phyloP scores from a whole-genome alignment of 1,140 invertebrate genomes.

The Muscidifurax raptorellus region DNA sequence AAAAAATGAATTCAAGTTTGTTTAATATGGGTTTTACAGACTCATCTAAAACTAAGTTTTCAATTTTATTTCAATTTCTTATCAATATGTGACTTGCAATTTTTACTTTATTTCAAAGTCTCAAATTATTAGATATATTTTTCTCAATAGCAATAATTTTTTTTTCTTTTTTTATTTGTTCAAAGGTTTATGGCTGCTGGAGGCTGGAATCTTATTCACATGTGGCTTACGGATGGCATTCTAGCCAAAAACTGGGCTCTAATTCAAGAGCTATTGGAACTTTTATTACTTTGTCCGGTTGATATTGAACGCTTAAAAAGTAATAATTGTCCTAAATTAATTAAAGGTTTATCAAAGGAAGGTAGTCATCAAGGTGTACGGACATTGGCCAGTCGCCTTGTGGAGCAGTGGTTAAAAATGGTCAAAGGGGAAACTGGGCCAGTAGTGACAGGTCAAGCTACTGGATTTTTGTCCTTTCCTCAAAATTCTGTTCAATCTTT shows the following conservation, averaged over 20 bases:
- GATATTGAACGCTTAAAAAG: constrained; percentile 92
- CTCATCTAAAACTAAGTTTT: too few species aligned
- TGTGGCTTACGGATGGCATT: constrained; percentile 92
- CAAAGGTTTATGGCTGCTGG: constrained; percentile 90
- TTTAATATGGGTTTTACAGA: too few species aligned
- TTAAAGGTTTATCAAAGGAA: constrained; percentile 91
- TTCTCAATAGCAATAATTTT: constrained; percentile 2
- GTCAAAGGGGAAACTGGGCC: constrained; percentile 81
- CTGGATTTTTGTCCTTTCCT: constrained; percentile 44
- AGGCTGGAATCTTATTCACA: constrained; percentile 92
- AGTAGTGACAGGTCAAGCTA: constrained; percentile 7
- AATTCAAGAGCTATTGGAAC: constrained; percentile 88
- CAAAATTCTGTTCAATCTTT: constrained; percentile 33
- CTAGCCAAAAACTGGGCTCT: constrained; percentile 89
- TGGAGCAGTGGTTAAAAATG: constrained; percentile 93
- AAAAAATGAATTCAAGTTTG: too few species aligned
- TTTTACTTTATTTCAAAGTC: constrained; percentile 2
- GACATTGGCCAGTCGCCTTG: constrained; percentile 85
- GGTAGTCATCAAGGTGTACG: constrained; percentile 84
- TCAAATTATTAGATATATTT: neutral
- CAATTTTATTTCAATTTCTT: neutral
- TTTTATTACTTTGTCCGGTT: constrained; percentile 90
- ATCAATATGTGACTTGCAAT: neutral
- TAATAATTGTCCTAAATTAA: constrained; percentile 92
- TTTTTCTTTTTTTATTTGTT: constrained; percentile 47